Conservation (phyloP, 2,113 vertebrate species). For the Odontesthes bonariensis region DNA sequence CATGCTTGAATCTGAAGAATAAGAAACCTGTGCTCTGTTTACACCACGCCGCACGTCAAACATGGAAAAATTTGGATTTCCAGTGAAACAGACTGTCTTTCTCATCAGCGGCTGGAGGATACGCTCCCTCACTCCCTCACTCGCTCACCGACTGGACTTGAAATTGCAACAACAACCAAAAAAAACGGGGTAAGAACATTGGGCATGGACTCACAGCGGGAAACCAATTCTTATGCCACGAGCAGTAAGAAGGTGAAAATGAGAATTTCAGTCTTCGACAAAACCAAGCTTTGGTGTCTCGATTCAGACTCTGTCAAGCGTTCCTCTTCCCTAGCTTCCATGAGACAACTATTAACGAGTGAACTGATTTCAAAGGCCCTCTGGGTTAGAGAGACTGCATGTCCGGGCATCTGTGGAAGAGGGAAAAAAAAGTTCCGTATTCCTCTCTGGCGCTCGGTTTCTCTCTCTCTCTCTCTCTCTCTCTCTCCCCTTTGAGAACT, state of each 20-base stretch:
- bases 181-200: neutral
- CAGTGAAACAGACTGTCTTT: constrained; percentile 34
- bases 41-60: constrained; percentile 13
- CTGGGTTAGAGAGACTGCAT: constrained; percentile 52
- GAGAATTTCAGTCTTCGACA: constrained; percentile 42
- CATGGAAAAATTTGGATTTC: constrained; percentile 27
- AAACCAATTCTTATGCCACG: neutral
- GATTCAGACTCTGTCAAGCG: constrained; percentile 45
- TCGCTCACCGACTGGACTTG: constrained; percentile 10
- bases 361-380: constrained; percentile 63
- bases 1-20: neutral
- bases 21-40: neutral
- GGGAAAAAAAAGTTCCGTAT: constrained; percentile 44
- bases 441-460: constrained; percentile 23
- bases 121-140: neutral
- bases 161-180: constrained; percentile 19
- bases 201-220: constrained; percentile 22
- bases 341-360: constrained; percentile 67
- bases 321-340: constrained; percentile 36
- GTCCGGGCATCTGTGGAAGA: constrained; percentile 61
- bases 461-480: constrained; percentile 37
- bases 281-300: constrained; percentile 58
- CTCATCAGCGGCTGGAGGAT: constrained; percentile 36
- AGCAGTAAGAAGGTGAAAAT: constrained; percentile 50
- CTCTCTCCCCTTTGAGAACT: constrained; percentile 62